phyloP scores from a whole-genome alignment of 2,888 invertebrate species.

The Pollenia amentaria region DNA sequence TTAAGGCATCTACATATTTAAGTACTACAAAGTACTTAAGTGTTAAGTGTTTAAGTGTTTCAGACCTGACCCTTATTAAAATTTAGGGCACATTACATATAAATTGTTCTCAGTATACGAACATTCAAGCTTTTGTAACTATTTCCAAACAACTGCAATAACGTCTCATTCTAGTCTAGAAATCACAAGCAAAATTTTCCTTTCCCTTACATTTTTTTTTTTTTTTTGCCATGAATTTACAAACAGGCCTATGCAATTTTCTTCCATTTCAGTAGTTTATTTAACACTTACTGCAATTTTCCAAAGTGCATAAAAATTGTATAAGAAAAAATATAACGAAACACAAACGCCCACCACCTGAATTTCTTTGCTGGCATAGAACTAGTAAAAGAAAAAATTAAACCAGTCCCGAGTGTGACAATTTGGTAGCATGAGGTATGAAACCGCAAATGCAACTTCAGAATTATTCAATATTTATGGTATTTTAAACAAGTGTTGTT shows the following conservation, averaged over 20 bases:
- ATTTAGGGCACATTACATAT: conserved; percentile 43
- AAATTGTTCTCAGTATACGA: not conserved
- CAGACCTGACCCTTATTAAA: conserved; percentile 39
- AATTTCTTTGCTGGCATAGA: not conserved
- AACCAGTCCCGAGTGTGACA: conserved; percentile 27
- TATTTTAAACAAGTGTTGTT: conserved; percentile 34
- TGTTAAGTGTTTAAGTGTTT: conserved; percentile 34
- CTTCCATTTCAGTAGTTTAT: conserved; percentile 47
- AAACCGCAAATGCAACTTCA: conserved; percentile 41
- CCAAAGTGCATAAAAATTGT: conserved; percentile 12
- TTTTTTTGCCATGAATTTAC: conserved; percentile 27
- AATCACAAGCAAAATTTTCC: conserved; percentile 31
- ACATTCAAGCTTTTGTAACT: not conserved
- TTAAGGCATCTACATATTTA: not conserved
- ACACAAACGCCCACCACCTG: not conserved
- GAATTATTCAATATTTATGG: conserved; percentile 44
- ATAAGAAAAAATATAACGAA: conserved; percentile 5
- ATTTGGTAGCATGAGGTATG: conserved; percentile 29
- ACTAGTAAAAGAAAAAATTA: not conserved
- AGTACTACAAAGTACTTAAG: not conserved
- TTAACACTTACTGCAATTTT: conserved; percentile 49
- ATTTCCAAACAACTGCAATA: conserved; percentile 5
- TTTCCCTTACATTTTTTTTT: conserved; percentile 14
- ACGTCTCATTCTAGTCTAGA: conserved; percentile 29
- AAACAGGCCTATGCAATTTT: conserved; percentile 26